phyloP scores from a whole-genome alignment of 1,140 invertebrate genomes.

The Nilaparvata lugens region DNA sequence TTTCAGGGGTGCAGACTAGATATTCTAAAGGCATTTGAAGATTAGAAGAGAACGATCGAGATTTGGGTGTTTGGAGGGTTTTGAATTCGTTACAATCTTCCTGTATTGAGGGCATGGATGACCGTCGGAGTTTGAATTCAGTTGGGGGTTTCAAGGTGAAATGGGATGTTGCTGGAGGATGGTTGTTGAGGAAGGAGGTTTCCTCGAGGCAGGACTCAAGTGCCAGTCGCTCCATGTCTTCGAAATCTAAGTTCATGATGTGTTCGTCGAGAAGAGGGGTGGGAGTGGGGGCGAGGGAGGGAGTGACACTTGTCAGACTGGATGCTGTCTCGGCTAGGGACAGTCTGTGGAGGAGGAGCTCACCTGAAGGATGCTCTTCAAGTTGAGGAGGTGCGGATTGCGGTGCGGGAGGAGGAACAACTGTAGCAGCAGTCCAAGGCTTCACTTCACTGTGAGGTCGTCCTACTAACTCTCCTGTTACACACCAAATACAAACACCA shows the following conservation, averaged over 20 bases:
- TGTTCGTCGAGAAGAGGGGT: background rate
- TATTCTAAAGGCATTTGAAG: background rate
- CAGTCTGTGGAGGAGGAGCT: background rate
- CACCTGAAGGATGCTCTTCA: constrained; percentile 25
- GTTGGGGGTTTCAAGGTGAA: no score
- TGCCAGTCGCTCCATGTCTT: background rate
- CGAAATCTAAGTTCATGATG: background rate
- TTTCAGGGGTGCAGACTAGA: background rate
- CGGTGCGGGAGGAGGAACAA: constrained; percentile 27
- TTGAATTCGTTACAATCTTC: no score
- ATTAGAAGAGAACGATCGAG: no score
- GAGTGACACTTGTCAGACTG: background rate
- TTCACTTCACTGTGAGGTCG: constrained; percentile 12
- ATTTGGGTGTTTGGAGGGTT: no score
- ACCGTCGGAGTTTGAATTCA: no score
- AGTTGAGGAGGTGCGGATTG: constrained; percentile 36
- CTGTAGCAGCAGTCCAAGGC: constrained; percentile 31
- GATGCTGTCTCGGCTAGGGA: background rate
- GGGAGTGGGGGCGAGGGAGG: background rate
- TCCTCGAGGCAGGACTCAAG: background rate
- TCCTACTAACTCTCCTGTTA: constrained; percentile 8
- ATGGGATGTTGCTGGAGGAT: no score
- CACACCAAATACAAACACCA: background rate
- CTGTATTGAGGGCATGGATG: no score
- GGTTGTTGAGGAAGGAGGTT: no score